A percentile compares a stretch with the other conserved stretches of the same genome.
These are phyloP conservation scores for Ormia ochracea DNA, from an alignment of 2,888 invertebrate genomes.

Conservation along the genomic window DNA sequence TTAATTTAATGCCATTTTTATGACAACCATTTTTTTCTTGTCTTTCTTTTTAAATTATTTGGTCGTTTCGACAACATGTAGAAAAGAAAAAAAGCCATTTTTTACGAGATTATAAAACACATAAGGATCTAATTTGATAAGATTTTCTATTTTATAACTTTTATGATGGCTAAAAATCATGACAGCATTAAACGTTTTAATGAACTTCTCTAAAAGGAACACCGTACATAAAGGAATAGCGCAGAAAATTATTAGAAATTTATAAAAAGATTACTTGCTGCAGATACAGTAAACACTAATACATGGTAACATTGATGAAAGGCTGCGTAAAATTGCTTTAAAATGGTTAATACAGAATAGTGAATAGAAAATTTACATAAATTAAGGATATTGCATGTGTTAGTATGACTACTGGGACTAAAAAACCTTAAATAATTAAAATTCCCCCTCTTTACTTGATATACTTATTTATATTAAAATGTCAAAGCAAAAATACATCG, in stretches of 20 bases:
- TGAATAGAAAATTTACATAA: no score
- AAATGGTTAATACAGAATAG: no score
- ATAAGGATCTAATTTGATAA: conserved; percentile 1
- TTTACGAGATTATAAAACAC: no score
- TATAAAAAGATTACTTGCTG: not conserved
- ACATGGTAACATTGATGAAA: no score
- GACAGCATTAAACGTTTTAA: conserved; percentile 38
- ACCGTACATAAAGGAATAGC: not conserved
- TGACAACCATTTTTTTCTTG: conserved; percentile 13
- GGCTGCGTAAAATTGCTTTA: no score
- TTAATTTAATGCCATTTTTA: conserved; percentile 14
- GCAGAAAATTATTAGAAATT: conserved; percentile 4
- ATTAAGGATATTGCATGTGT: no score
- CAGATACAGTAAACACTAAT: conserved; percentile 33
- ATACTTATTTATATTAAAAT: no score
- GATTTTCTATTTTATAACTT: conserved; percentile 16
- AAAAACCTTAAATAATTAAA: no score
- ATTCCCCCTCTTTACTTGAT: no score
- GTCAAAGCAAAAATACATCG: no score
- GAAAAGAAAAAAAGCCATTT: not conserved
- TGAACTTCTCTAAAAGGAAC: conserved; percentile 40
- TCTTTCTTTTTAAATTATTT: not conserved
- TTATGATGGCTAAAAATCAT: conserved; percentile 20
- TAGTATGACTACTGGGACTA: no score
- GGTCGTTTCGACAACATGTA: not conserved